A percentile compares a stretch with the other conserved stretches of the same genome.
phyloP scores from a whole-genome alignment of 2,113 vertebrate genomes.

The Mola mola region DNA sequence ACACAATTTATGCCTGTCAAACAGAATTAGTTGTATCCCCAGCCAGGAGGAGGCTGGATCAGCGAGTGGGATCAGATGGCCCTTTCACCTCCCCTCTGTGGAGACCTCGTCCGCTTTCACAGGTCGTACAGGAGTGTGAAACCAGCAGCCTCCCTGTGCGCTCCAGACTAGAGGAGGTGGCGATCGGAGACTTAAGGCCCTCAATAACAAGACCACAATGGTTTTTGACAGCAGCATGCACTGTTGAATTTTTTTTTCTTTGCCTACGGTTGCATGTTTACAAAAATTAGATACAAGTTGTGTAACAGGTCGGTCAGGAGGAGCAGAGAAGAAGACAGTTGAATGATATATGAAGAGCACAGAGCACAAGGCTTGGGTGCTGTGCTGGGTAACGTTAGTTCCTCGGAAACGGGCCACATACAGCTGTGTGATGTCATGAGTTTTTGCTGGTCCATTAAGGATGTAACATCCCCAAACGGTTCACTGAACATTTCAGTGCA shows the following conservation, averaged over 20 bases:
- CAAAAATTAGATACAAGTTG: conserved; percentile 8
- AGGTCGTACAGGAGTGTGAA: conserved; percentile 32
- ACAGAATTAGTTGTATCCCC: conserved; percentile 47
- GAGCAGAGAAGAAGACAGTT: conserved; percentile 17
- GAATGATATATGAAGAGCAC: conserved; percentile 14
- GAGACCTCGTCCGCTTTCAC: conserved; percentile 36
- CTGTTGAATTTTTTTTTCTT: conserved; percentile 10
- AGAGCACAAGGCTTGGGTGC: not conserved
- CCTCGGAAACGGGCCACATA: conserved; percentile 9
- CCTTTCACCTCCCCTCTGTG: conserved; percentile 66
- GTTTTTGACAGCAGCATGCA: conserved; percentile 3
- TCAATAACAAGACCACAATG: conserved; percentile 8
- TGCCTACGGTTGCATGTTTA: conserved; percentile 20
- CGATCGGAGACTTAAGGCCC: not conserved
- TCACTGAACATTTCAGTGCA: not conserved
- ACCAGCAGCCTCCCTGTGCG: conserved; percentile 20
- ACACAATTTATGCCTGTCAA: conserved; percentile 67
- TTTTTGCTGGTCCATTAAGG: not conserved
- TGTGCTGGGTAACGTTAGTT: conserved; percentile 8
- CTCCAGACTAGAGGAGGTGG: conserved; percentile 16
- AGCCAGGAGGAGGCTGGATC: conserved; percentile 40
- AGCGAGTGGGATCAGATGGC: conserved; percentile 65
- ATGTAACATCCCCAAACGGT: conserved; percentile 15
- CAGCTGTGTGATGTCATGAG: conserved; percentile 5
- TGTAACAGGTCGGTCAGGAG: conserved; percentile 12